These are phyloP conservation scores for Pegoplata infirma DNA, from an alignment of 2,888 invertebrate species.

Conservation along the genomic window DNA sequence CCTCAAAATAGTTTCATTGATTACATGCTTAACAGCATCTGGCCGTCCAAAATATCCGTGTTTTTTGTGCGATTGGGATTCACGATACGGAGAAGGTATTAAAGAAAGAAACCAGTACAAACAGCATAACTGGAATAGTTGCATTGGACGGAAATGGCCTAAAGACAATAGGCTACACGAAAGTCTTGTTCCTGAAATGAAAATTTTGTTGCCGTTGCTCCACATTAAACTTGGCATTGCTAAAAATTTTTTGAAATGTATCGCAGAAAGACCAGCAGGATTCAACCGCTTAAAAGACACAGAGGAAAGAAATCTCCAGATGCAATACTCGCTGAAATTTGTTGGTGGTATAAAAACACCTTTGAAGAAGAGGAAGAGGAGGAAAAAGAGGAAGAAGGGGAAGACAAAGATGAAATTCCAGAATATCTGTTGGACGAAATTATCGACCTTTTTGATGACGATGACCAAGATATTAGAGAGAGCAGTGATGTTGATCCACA, in stretches of 20 bases:
- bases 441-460: no score
- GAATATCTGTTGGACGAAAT: no score
- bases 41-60: no score
- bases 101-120: conserved; percentile 2
- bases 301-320: conserved; percentile 26
- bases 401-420: no score
- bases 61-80: no score
- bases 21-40: no score
- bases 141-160: conserved; percentile 1
- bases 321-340: conserved; percentile 24
- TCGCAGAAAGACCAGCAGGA: conserved; percentile 15
- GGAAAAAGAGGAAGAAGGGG: no score
- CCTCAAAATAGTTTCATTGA: not conserved
- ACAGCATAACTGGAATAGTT: no score
- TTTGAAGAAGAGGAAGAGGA: not conserved
- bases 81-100: conserved; percentile 3
- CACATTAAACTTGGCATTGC: no score
- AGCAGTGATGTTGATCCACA: no score
- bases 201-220: conserved; percentile 40
- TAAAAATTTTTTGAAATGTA: conserved; percentile 29
- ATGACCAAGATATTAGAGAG: no score
- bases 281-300: conserved; percentile 21
- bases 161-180: conserved; percentile 33
- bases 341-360: conserved; percentile 12
- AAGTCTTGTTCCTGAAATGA: conserved; percentile 38